Evolutionary conservation across 1,140 invertebrate species (phyloP), one percentile per base, ranked within the genome.

Genomic region (Macrocentrus cingulum): DNA sequence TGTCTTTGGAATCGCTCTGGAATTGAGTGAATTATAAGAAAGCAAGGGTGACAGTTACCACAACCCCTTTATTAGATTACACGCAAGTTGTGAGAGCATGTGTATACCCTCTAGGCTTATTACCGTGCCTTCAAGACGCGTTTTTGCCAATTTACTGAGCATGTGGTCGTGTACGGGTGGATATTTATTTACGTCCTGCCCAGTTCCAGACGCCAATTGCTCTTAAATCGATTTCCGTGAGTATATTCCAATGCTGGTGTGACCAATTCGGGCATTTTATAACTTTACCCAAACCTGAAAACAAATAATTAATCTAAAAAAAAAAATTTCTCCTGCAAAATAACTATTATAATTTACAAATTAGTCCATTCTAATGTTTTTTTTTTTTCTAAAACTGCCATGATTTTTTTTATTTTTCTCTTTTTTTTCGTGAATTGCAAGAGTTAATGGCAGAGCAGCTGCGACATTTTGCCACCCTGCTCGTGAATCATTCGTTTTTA

Each of bases 21-120:
- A 65, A 62, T 13, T 19, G 34, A 44, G 44, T 50, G 50, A 39
- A 53, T 53, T n/a, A n/a, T 53, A 53, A 52, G 58, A 45, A 49
- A 36, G 29, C 32, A 25, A 53, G 53, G 60, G 49, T 6, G 54
- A 55, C 45, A 56, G 45, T 62, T 51, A 60, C 46, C 53, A 56
- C 68, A 65, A 68, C 70, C 73, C 74, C 72, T 77, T 75, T 77
- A 80, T 80, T 78, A 77, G 75, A 78, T 80, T 77, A 80, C 66
- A 66, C 67, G 69, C 69, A 70, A n/a, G 29, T 69, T 66, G 63
- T 67, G 66, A 15, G n/a, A 64, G 66, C 61, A 61, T 62, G 32
- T 42, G 66, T 61, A 59, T 61, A 70, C 62, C 67, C 65, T 66
- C 66, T 64, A 64, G 68, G 59, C 67, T 69, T 56, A 57, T 59